Base-by-base conservation (phyloP, 1,140 invertebrate species). In the Eufriesea mexicana region DNA sequence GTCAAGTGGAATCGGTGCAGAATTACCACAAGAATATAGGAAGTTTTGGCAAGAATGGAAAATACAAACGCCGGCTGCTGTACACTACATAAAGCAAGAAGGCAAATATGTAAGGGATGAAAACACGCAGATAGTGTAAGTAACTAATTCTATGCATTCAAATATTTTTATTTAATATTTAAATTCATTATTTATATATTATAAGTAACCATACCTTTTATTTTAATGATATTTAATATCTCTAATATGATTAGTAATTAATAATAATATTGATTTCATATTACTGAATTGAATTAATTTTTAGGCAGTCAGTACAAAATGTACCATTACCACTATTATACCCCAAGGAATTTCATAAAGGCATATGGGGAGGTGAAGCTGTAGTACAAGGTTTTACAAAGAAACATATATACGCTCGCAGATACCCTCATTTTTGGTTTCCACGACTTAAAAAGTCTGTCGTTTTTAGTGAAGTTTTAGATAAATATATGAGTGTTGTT, bases 341-440 rank as follows among this genome's bases (percentile, higher is more conserved):
- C 92, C 97, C 98, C 5, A 95, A 96, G 74, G 98, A 99, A 95
- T 94, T 96, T 77, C 94, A 99, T 92, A 73, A 97, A 71, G 98
- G 98, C 42, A 95, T 99, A 73, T 99, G 98, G 98, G 99, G 98
- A 85, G 99, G 99, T 12, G 99, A 99, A 95, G 98, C 96, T n/a
- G 95, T 99, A 2, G 94, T 99, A 45, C 96, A 98, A 95, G 99
- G 99, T 55, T 99, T 97, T 90, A 95, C 96, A 89, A 98, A 97
- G 92, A 96, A 96, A 75, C 88, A 95, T 64, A 94, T 90, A n/a
- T 93, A 91, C 10, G 93, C 93, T 74, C 94, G 96, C 82, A 95
- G 96, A 84, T 95, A 97, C 1, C 97, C 98, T 0, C 96, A 96
- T 87, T 97, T 98, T 92, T 99, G 98, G 98, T 95, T 98, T 18